phyloP scores from a whole-genome alignment of 2,888 invertebrate genomes.

The Latrodectus elegans region DNA sequence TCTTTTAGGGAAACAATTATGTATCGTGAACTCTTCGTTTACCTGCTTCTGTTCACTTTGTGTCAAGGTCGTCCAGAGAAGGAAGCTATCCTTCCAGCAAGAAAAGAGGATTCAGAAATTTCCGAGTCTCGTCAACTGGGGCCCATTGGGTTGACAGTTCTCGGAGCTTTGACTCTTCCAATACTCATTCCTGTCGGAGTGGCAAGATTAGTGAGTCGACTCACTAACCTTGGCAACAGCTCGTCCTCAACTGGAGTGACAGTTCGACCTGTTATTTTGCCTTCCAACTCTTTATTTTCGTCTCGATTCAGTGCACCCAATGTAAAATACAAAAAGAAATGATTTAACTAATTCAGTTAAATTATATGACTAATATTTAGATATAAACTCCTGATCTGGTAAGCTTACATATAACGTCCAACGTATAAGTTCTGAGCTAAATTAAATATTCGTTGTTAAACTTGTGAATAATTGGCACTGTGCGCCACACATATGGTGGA shows the following conservation, averaged over 20 bases:
- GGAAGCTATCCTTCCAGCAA: not conserved
- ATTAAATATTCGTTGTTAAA: too few species aligned
- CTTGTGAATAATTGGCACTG: too few species aligned
- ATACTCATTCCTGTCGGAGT: slow-evolving; percentile 59
- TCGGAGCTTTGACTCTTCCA: slow-evolving; percentile 58
- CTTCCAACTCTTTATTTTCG: slow-evolving; percentile 17
- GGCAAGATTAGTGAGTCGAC: slow-evolving; percentile 48
- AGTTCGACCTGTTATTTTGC: slow-evolving; percentile 55
- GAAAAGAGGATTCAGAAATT: not conserved
- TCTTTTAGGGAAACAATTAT: slow-evolving; percentile 7
- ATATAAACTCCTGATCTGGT: too few species aligned
- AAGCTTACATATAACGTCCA: too few species aligned
- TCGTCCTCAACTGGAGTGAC: slow-evolving; percentile 55
- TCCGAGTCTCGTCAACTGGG: slow-evolving; percentile 41
- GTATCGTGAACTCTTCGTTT: slow-evolving; percentile 18
- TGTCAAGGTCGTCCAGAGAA: not conserved
- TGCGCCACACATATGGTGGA: too few species aligned
- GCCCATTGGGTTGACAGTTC: slow-evolving; percentile 49
- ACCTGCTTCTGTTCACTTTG: slow-evolving; percentile 17
- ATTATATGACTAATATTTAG: too few species aligned
- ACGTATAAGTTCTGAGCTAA: too few species aligned
- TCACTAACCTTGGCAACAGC: slow-evolving; percentile 54
- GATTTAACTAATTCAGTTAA: not conserved
- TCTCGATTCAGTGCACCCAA: not conserved
- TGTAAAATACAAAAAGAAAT: not conserved